Conservation (phyloP, 2,888 invertebrate species). For the Entomobrya proxima region DNA sequence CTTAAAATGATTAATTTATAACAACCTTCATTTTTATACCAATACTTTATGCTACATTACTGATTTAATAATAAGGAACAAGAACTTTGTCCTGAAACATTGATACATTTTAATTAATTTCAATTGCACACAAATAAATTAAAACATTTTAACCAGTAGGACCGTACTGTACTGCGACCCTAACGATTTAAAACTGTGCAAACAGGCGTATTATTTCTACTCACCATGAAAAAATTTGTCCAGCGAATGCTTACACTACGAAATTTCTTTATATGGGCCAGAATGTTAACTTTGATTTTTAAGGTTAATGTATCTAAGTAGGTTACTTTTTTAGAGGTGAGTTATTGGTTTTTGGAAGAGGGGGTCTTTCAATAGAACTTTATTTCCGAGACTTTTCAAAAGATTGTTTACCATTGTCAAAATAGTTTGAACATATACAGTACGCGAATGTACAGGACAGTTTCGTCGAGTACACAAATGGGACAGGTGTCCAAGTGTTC, state of each 20-base stretch:
- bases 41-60: neutral
- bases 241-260: constrained; percentile 49
- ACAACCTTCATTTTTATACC: neutral
- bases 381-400: neutral
- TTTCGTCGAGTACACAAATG: constrained; percentile 58
- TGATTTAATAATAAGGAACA: too few relatives aligned
- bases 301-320: neutral
- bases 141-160: too few relatives aligned
- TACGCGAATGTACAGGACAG: constrained; percentile 61
- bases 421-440: constrained; percentile 59
- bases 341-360: neutral
- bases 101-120: too few relatives aligned
- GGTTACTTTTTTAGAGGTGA: neutral
- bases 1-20: neutral
- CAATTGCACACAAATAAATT: too few relatives aligned
- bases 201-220: neutral
- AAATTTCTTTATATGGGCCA: constrained; percentile 44
- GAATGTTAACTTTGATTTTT: neutral
- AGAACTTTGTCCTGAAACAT: too few relatives aligned
- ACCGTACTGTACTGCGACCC: too few relatives aligned
- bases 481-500: constrained; percentile 38
- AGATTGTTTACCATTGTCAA: constrained; percentile 49
- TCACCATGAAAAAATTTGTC: constrained; percentile 66
- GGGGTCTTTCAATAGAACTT: neutral
- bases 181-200: too few relatives aligned